A percentile compares a stretch with the other conserved stretches of the same genome.
phyloP scores from a whole-genome alignment of 2,888 invertebrate species.

The Idaea biselata region DNA sequence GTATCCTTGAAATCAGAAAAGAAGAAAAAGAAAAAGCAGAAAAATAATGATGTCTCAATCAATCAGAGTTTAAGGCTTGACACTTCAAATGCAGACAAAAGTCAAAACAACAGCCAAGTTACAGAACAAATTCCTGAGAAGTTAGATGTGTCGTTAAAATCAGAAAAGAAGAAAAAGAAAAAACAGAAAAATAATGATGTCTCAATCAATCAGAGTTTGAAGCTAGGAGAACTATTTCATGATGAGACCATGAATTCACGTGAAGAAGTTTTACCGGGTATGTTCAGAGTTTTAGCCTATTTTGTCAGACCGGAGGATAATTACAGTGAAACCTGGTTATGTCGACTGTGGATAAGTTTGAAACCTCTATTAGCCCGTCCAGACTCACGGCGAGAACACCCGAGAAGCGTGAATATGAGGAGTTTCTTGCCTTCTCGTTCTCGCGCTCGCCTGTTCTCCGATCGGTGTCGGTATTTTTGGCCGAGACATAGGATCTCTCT shows the following conservation, averaged over 20 bases:
- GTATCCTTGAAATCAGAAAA: conserved; percentile 3
- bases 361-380: no score
- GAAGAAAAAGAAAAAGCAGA: conserved; percentile 5
- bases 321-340: no score
- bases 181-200: conserved; percentile 2
- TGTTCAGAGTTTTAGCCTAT: background rate
- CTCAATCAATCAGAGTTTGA: background rate
- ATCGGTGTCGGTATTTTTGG: no score
- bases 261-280: background rate
- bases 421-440: no score
- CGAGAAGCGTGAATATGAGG: no score
- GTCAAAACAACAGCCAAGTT: background rate
- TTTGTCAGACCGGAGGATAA: no score
- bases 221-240: background rate
- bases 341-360: no score
- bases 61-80: background rate
- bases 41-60: background rate
- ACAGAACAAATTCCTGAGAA: background rate
- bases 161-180: conserved; percentile 11
- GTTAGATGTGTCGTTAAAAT: background rate
- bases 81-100: background rate
- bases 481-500: no score
- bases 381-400: no score
- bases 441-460: no score
- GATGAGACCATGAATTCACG: background rate